Evolutionary conservation across 2,113 vertebrate genomes (phyloP).

Genomic region (Nycticorax nycticorax): DNA sequence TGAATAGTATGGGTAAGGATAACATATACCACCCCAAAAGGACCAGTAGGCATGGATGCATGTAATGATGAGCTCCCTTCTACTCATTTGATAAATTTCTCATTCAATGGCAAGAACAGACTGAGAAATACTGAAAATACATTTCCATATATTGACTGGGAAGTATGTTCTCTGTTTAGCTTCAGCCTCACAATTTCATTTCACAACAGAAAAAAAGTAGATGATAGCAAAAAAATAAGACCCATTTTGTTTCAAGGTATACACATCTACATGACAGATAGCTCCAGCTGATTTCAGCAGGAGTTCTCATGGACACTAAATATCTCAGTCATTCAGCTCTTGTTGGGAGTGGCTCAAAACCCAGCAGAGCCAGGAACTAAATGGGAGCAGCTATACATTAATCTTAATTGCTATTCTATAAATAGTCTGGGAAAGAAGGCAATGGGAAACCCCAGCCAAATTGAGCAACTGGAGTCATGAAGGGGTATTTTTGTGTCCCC

Average conservation of each 20-base stretch:
- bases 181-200: background rate
- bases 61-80: background rate
- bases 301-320: slow-evolving; percentile 15
- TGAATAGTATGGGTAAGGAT: background rate
- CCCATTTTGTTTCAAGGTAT: background rate
- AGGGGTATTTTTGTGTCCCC: slow-evolving; percentile 21
- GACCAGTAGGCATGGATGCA: background rate
- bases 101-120: background rate
- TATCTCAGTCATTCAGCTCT: slow-evolving; percentile 4
- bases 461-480: slow-evolving; percentile 42
- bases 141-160: background rate
- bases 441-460: slow-evolving; percentile 36
- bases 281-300: slow-evolving; percentile 20
- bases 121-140: background rate
- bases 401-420: slow-evolving; percentile 62
- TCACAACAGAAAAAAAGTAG: background rate
- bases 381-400: slow-evolving; percentile 33
- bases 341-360: slow-evolving; percentile 52
- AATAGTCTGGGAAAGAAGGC: slow-evolving; percentile 51
- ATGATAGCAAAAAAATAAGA: background rate
- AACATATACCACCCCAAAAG: background rate
- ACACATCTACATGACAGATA: background rate
- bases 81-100: background rate
- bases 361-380: slow-evolving; percentile 34
- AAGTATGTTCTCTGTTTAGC: background rate